These are phyloP conservation scores for Apteryx owenii DNA, from an alignment of 2,113 vertebrate species.

Conservation along the genomic window DNA sequence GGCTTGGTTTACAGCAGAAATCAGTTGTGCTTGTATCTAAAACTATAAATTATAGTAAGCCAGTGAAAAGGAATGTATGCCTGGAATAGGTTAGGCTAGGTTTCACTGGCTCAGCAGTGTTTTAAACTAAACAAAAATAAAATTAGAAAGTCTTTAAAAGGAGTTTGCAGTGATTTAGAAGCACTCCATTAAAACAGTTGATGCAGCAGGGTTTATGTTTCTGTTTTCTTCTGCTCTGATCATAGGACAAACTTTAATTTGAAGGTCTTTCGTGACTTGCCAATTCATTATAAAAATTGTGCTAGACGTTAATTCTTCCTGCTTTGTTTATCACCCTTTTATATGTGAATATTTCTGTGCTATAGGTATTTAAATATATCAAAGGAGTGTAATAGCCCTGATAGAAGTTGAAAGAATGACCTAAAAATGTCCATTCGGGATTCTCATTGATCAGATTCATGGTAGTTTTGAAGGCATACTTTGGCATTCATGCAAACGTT, in stretches of 20 bases:
- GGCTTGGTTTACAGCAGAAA: background rate
- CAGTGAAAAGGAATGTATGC: background rate
- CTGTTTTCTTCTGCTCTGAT: background rate
- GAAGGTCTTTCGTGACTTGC: background rate
- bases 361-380: background rate
- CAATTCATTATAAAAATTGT: background rate
- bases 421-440: background rate
- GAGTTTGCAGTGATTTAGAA: background rate
- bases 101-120: background rate
- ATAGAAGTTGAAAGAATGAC: background rate
- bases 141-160: background rate
- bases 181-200: background rate
- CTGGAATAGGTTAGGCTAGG: background rate
- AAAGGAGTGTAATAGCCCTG: background rate
- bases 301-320: background rate
- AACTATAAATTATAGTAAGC: background rate
- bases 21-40: background rate
- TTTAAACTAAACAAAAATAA: background rate
- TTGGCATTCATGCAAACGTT: background rate
- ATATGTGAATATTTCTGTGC: background rate
- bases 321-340: background rate
- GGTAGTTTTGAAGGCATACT: background rate
- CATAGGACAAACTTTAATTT: background rate
- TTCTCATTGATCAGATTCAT: background rate
- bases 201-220: background rate